These are phyloP conservation scores for Incurvaria masculella DNA, from an alignment of 2,888 invertebrate species.

Conservation along the genomic window DNA sequence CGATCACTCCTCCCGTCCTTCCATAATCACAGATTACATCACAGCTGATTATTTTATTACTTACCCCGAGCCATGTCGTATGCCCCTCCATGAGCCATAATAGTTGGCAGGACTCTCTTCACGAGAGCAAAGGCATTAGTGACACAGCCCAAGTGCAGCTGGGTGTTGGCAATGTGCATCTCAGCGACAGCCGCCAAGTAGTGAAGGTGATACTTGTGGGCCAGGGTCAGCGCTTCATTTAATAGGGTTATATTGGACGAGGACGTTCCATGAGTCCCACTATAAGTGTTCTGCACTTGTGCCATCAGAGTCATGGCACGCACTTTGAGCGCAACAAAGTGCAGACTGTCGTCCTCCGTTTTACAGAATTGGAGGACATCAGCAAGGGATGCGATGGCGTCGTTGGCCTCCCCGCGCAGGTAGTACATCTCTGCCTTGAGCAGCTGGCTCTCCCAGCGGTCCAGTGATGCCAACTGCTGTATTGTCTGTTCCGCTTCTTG, in stretches of 20 bases:
- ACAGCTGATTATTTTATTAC: too few relatives aligned
- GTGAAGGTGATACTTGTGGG: constrained; percentile 71
- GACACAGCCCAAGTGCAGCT: constrained; percentile 72
- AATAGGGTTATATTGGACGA: constrained; percentile 54
- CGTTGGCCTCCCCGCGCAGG: constrained; percentile 47
- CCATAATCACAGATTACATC: too few relatives aligned
- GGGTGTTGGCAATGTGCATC: constrained; percentile 75
- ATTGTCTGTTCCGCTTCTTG: constrained; percentile 67
- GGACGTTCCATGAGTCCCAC: constrained; percentile 48
- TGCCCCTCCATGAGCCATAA: constrained; percentile 77
- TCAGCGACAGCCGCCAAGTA: constrained; percentile 72
- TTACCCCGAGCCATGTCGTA: constrained; percentile 75
- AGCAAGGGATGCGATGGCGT: constrained; percentile 39
- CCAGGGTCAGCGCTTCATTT: constrained; percentile 70
- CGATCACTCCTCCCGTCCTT: too few relatives aligned
- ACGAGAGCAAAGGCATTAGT: constrained; percentile 70
- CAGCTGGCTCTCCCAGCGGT: constrained; percentile 64
- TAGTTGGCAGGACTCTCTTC: constrained; percentile 64
- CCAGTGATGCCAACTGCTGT: constrained; percentile 63
- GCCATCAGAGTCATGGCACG: constrained; percentile 68
- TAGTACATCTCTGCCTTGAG: constrained; percentile 54
- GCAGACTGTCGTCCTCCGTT: constrained; percentile 48
- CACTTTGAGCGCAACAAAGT: constrained; percentile 55
- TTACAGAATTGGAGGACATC: constrained; percentile 52
- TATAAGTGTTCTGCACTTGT: constrained; percentile 61